Conservation (phyloP, 2,797 vertebrate species). For the Cuculus canorus region DNA sequence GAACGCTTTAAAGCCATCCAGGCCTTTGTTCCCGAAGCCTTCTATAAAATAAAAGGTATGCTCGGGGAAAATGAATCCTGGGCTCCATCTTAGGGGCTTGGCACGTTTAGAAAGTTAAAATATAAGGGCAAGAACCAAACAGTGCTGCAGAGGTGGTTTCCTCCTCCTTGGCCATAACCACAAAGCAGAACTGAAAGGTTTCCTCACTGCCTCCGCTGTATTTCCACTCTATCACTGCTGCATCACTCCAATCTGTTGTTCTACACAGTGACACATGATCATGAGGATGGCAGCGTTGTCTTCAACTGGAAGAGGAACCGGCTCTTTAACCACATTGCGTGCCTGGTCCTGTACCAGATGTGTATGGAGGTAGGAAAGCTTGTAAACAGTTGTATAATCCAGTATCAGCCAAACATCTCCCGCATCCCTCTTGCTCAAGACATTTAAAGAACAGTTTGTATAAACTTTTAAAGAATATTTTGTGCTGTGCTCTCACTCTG, state of each 20-base stretch:
- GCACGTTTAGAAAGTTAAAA: not conserved
- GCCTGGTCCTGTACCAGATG: slow-evolving; percentile 96
- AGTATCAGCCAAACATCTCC: not conserved
- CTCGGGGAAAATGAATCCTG: not conserved
- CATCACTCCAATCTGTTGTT: not conserved
- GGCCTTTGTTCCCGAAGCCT: slow-evolving; percentile 93
- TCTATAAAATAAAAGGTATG: slow-evolving; percentile 96
- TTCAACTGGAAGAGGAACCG: slow-evolving; percentile 97
- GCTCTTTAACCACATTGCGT: slow-evolving; percentile 94
- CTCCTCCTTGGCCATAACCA: not conserved
- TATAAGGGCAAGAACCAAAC: not conserved
- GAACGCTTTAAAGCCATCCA: slow-evolving; percentile 99
- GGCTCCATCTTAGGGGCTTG: not conserved
- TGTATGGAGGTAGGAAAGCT: slow-evolving; percentile 92
- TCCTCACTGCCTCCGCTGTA: not conserved
- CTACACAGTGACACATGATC: slow-evolving; percentile 87
- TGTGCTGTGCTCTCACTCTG: slow-evolving; percentile 12
- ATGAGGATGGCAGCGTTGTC: slow-evolving; percentile 86
- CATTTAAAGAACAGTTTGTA: not conserved
- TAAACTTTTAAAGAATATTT: not conserved
- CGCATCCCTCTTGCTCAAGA: not conserved
- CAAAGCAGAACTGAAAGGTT: not conserved
- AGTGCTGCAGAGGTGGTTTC: not conserved
- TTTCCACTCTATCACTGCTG: not conserved
- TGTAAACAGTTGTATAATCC: not conserved